Evolutionary conservation across 2,113 vertebrate species (phyloP), one percentile per base, ranked within the genome.

Genomic region (Macquaria australasica): DNA sequence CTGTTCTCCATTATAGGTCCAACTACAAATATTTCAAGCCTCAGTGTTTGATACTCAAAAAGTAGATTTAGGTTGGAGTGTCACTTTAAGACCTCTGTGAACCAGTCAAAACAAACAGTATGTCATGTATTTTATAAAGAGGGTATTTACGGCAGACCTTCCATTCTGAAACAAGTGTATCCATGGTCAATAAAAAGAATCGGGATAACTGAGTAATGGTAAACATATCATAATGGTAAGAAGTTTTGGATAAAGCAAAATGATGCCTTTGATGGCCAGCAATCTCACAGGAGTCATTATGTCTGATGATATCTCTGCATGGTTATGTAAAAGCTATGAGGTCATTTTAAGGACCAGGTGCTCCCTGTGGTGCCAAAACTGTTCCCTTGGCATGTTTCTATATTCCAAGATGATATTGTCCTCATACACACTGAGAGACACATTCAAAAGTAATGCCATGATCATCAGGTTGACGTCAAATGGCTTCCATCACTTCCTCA

Each of bases 391-490:
- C 81, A 80, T 55, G 72, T 37, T 73, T 89, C 79, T 62, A 86
- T 76, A 78, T 85, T 82, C 51, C 59, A 21, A 81, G 76, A 90
- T 88, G 64, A 87, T 82, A 89, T 78, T 86, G 79, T 88, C 77
- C 31, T 37, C 59, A 48, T 41, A 51, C 84, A 89, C 89, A 81
- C 84, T 20, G 59, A 69, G 85, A 86, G 74, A 81, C 64, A 58
- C 76, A 88, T 90, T 90, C 79, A 68, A 69, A 83, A 89, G 79
- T 73, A 70, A 83, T 66, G 78, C 73, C 77, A 87, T 77, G 67
- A 90, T 91, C 89, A 94, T 91, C 84, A 90, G 77, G 77, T 85
- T 82, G 70, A 89, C 18, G 63, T 88, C 83, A 88, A 91, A 93
- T 88, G 72, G 81, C 84, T 85, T 86, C 89, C 73, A 91, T 93